Base-by-base conservation (phyloP, 1,140 invertebrate genomes). In the Oppia nitens region DNA sequence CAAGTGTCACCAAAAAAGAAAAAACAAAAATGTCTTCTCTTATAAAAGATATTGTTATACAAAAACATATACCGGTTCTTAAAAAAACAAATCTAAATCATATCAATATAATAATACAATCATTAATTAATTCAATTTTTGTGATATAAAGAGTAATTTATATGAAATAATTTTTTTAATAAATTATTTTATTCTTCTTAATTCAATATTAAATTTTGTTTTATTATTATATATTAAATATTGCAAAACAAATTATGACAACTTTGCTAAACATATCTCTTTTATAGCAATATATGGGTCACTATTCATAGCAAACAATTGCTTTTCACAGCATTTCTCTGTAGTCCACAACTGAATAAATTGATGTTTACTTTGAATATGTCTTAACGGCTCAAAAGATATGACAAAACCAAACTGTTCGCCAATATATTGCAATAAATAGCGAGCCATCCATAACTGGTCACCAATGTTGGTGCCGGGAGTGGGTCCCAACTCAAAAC, bases 401-500 rank as follows among this genome's bases (percentile, higher is more conserved):
- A 82, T 88, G 9, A 90, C 79, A 9, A 92, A 81, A 2, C 87
- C 87, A 67, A 87, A 96, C 65, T 94, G 88, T 69, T 95, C 91
- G 4, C 89, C 87, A 0, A 94, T 78, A 17, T 87, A 75, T 60
- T 89, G 79, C 1, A 95, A 70, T 21, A 95, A 76, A 69, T 83
- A 92, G 11, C 91, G 76, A 0, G 88, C 80, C 59, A 94, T 79
- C 91, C 91, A 95, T 1, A 96, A 70, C 66, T 95, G 32, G 32
- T 40, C 32, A 40, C 6, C 32, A 40, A 40, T 40, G 32, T 40
- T 40, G 6, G 17, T 6, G 17, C 32, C 32, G 17, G 6, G 6
- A 40, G 32, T 9, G 6, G 32, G 6, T 9, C 32, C 17, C 6
- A 40, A 9, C 17, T 40, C 32, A 17, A 40, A 40, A 17, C 32